Base-by-base conservation (phyloP, 2,113 vertebrate species). In the Dissostichus mawsoni region DNA sequence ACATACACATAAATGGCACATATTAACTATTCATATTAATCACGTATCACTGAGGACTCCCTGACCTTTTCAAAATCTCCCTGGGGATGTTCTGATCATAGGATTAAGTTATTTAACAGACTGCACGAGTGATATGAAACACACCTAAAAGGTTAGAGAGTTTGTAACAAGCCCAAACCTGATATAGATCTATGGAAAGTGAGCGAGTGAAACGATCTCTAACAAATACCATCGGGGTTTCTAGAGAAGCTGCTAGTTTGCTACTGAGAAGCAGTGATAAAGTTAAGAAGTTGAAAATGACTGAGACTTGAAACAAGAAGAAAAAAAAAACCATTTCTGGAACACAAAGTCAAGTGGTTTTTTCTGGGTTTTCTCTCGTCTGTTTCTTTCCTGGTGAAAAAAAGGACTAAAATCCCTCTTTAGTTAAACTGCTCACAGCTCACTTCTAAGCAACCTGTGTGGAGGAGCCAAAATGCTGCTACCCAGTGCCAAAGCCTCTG, bases 131-230 rank as follows among this genome's bases (percentile, higher is more conserved):
- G 56, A 52, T 56, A 18, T 73, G 12, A 66, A 51, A 68, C 69
- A 76, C 17, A 53, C 63, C 48, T 76, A 29, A 13, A 17, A 78
- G 29, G 64, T 74, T 44, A 70, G 18, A 36, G 13, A 63, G 75
- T 73, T 61, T 23, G 36, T 48, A 53, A 70, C 87, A 77, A 77
- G 87, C 48, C 67, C 55, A 1, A 55, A 80, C 78, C 48, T 74
- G 87, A 85, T 8, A 9, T 51, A 7, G 8, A 13, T 59, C n/a
- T 73, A 0, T 8, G 64, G 14, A 71, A 48, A 69, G 13, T 9
- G 7, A 73, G 13, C 52, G 63, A 82, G 70, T 66, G 62, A 67
- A n/a, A 11, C 55, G 47, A 63, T 66, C 33, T 51, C 23, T 12
- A 16, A 64, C 12, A 85, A 72, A 79, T 56, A 68, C 18, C 61